A percentile compares a stretch with the other conserved stretches of the same genome.
phyloP scores from a whole-genome alignment of 2,113 vertebrate genomes.

The Campylomormyrus tamandua region DNA sequence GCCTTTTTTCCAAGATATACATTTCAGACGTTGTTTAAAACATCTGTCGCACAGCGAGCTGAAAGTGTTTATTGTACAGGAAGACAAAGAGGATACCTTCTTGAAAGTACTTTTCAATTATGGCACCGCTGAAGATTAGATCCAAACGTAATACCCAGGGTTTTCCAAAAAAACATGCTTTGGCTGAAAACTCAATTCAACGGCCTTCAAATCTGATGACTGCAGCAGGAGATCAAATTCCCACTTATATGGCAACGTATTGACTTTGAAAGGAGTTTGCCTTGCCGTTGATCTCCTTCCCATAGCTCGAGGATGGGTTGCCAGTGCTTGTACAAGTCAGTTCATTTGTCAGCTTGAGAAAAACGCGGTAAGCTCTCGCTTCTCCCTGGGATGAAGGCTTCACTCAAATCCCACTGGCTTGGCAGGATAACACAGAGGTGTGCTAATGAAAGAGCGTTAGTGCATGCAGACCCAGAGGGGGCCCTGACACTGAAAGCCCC shows the following conservation, averaged over 20 bases:
- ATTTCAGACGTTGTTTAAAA: not conserved
- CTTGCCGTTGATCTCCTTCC: not conserved
- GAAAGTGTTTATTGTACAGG: not conserved
- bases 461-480: not conserved
- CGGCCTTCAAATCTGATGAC: not conserved
- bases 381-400: conserved; percentile 3
- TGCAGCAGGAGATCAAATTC: not conserved
- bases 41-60: not conserved
- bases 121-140: conserved; percentile 2
- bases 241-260: not conserved
- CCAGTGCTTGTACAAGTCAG: not conserved
- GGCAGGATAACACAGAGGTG: conserved; percentile 15
- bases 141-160: not conserved
- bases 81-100: not conserved
- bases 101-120: not conserved
- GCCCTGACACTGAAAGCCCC: not conserved
- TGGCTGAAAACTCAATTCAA: not conserved
- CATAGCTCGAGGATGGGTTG: not conserved
- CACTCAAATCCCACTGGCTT: conserved; percentile 1
- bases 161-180: not conserved
- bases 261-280: not conserved
- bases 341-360: conserved; percentile 6
- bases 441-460: conserved; percentile 10
- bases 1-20: not conserved
- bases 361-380: not conserved